phyloP scores from a whole-genome alignment of 2,113 vertebrate genomes.

The Emydura subglobosa region DNA sequence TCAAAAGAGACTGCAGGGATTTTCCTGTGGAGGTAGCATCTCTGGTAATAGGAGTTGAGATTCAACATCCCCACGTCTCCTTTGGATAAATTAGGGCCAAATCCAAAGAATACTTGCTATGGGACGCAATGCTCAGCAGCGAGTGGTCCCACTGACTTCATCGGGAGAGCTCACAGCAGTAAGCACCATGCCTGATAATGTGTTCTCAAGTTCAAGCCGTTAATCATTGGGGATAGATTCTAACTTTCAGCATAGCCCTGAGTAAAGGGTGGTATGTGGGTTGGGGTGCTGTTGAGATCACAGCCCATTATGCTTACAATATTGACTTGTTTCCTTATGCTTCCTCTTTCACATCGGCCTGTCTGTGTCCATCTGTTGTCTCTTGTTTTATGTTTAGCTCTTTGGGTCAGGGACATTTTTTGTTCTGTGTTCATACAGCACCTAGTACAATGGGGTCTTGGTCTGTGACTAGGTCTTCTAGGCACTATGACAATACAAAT shows the following conservation, averaged over 20 bases:
- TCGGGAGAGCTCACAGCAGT: not conserved
- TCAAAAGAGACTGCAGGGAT: not conserved
- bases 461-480: not conserved
- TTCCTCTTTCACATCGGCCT: not conserved
- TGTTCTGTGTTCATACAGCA: not conserved
- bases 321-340: not conserved
- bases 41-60: not conserved
- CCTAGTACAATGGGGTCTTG: not conserved
- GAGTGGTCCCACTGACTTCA: not conserved
- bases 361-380: not conserved
- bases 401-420: not conserved
- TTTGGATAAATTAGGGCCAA: not conserved
- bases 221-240: constrained; percentile 3
- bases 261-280: not conserved
- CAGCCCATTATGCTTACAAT: not conserved
- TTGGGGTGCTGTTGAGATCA: not conserved
- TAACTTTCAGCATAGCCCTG: not conserved
- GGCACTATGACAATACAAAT: not conserved
- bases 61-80: not conserved
- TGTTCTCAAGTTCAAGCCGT: constrained; percentile 35
- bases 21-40: not conserved
- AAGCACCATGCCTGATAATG: not conserved
- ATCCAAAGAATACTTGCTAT: not conserved
- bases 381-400: not conserved
- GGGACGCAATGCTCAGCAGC: accelerated